Percentiles rank a stretch among this genome's conserved stretches.
Conservation (phyloP, 2,888 invertebrate species). For the Nemotelus nigrinus region DNA sequence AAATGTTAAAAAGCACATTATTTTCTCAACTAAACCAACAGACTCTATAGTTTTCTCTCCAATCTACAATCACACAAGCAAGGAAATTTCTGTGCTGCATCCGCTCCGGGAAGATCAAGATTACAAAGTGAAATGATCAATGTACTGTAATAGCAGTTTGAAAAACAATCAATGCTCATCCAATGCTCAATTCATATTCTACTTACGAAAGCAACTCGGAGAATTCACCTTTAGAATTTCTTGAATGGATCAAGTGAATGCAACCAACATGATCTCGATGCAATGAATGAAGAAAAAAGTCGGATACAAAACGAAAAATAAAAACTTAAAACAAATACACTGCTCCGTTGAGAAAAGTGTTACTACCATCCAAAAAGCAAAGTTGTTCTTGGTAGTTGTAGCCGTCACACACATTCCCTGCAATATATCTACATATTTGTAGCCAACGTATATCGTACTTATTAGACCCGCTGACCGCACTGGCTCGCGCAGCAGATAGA, state of each 20-base stretch:
- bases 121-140: too few relatives aligned
- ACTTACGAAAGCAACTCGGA: neutral
- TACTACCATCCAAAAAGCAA: conserved; percentile 7
- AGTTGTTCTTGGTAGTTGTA: neutral
- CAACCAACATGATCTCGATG: neutral
- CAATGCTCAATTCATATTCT: too few relatives aligned
- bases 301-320: neutral
- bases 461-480: neutral
- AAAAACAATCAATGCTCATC: too few relatives aligned
- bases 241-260: conserved; percentile 37
- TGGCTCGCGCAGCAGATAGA: conserved; percentile 2
- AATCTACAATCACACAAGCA: too few relatives aligned
- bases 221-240: conserved; percentile 17
- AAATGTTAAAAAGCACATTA: too few relatives aligned
- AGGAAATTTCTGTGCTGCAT: too few relatives aligned
- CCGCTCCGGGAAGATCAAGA: too few relatives aligned
- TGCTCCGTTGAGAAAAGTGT: conserved; percentile 19
- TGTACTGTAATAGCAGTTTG: too few relatives aligned
- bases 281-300: neutral
- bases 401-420: conserved; percentile 2
- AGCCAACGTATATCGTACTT: neutral
- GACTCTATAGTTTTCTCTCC: too few relatives aligned
- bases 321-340: neutral
- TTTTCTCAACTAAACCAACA: too few relatives aligned
- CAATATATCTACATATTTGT: neutral